Evolutionary conservation across 2,888 invertebrate species (phyloP), one percentile per base, ranked within the genome.

Genomic region (Labia minor): DNA sequence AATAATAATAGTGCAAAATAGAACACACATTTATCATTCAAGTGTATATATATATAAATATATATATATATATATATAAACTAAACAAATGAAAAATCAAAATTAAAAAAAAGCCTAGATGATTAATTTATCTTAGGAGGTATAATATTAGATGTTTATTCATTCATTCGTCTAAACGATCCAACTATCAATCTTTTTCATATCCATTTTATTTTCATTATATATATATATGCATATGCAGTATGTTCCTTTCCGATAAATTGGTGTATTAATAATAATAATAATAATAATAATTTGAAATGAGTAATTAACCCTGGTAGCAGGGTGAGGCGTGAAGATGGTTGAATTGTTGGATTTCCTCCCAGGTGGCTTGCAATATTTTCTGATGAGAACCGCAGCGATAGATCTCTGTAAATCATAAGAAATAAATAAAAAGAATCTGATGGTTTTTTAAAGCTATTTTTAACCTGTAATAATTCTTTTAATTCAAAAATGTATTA

Each of bases 131-230:
- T 49, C 49, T 49, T 49, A 49, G 26, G 8, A 26, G 26, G 3
- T n/a, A n/a, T 26, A 26, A 26, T 26, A 26, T 8, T n/a, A 49
- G 49, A 49, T 49, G 49, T 49, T 14, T 49, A 49, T 49, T 49
- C 49, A 49, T 49, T 49, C 49, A 49, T 49, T 49, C 49, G 49
- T 49, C 49, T 49, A 49, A 49, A 49, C 49, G 49, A 49, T 49
- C 49, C 49, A 49, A 49, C 49, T 49, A 49, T 49, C 14, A 8
- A 11, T 49, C 16, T 14, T 2, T 49, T 49, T 49, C n/a, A 2
- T 49, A 8, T 33, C 11, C 49, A 8, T 26, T 26, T 26, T 26
- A 26, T 26, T 26, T 26, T 26, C 26, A 26, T 26, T 26, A 26
- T 26, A 26, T 26, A 8, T 8, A 26, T 26, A 26, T 26, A 26